Evolutionary conservation across 2,797 vertebrate species (phyloP), one percentile per base, ranked within the genome.

Genomic region (Vireo griseus): DNA sequence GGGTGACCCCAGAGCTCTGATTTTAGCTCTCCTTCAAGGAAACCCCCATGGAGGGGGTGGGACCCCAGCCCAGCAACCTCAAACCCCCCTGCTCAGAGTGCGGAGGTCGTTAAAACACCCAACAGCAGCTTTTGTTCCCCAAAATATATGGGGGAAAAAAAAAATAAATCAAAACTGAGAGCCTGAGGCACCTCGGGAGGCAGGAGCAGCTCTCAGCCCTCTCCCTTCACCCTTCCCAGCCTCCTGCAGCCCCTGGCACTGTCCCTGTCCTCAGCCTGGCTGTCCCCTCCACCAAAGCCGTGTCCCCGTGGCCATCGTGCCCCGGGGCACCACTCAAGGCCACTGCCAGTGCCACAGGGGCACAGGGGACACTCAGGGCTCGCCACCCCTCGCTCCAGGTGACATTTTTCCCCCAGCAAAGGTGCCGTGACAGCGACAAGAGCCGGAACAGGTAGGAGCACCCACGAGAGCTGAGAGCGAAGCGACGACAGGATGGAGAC

Each of bases 161-260:
- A 42, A 25, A 11, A 26, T 0, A 5, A 29, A 7, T 1, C 10
- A 5, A 13, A 37, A 40, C 1, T 0, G 1, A 66, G n/a, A 37
- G 10, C 48, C 18, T 5, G 29, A 55, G 35, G 42, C 24, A 28
- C 9, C 69, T 61, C 51, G 26, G 29, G 58, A 33, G 22, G 5
- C 15, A 29, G 76, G n/a, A 57, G 10, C 51, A 26, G 35, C 83
- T 35, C 29, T 1, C 24, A 19, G 29, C 20, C 42, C 33, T 2
- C 20, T 28, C 22, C 28, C 68, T 9, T 0, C 3, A 1, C 37
- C 31, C 3, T 37, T 33, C 40, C 33, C 19, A 2, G 16, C 16
- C 44, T 35, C 13, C 62, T 10, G 4, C 79, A 61, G 22, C 20
- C 55, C 69, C 74, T 9, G 8, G 2, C 0, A 9, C 54, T 2